Evolutionary conservation across 2,888 invertebrate species (phyloP).

Genomic region (Flexamia atlantica): DNA sequence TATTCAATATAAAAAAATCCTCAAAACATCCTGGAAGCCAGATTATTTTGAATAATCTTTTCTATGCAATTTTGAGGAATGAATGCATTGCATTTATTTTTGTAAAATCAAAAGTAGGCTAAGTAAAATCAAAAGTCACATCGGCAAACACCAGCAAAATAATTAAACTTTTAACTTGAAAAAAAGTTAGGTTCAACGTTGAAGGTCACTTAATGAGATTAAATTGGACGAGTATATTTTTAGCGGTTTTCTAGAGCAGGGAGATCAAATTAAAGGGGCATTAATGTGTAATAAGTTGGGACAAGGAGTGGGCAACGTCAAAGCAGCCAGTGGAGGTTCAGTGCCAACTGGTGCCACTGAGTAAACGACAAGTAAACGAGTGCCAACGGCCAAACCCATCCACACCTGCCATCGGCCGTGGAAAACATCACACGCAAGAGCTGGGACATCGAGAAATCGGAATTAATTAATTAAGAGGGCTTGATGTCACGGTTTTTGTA

Average conservation of each 20-base stretch:
- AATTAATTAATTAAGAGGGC: no score
- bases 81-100: no score
- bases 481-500: no score
- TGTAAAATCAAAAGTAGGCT: no score
- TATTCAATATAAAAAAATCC: no score
- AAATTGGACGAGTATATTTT: slow-evolving; percentile 5
- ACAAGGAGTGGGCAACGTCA: slow-evolving; percentile 14
- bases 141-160: no score
- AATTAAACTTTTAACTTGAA: not conserved
- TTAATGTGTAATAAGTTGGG: slow-evolving; percentile 27
- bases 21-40: no score
- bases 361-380: not conserved
- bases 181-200: not conserved
- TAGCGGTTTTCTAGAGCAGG: slow-evolving; percentile 31
- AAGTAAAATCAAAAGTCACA: no score
- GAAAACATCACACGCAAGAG: no score
- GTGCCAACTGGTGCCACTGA: slow-evolving; percentile 17
- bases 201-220: not conserved
- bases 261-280: slow-evolving; percentile 5
- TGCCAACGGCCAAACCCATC: not conserved
- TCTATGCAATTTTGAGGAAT: no score
- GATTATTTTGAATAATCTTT: no score
- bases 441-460: no score
- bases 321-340: not conserved
- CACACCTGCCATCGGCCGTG: not conserved